A percentile compares a stretch with the other conserved stretches of the same genome.
Evolutionary conservation across 1,140 invertebrate species (phyloP).

Genomic region (Aphelinus atriplicis): DNA sequence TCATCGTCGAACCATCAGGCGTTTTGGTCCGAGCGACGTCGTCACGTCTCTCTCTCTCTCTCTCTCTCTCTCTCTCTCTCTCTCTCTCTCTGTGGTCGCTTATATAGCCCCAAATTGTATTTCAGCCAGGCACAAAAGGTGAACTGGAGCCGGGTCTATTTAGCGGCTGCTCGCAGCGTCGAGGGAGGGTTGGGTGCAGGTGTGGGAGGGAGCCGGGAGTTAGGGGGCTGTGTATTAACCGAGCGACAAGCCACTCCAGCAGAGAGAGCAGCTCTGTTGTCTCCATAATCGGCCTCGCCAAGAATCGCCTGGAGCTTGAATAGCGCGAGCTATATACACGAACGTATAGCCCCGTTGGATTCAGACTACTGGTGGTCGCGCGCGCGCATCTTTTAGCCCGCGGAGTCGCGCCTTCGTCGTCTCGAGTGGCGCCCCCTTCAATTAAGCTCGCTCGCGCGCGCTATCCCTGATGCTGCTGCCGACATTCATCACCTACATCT

Average conservation of each 20-base stretch:
- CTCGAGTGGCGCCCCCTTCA: constrained; percentile 29
- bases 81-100: too few species aligned
- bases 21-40: too few species aligned
- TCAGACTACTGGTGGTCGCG: too few species aligned
- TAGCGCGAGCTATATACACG: too few species aligned
- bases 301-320: constrained; percentile 8
- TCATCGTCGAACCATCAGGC: too few species aligned
- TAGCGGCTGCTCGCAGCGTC: not conserved
- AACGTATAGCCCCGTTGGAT: too few species aligned
- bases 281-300: constrained; percentile 23
- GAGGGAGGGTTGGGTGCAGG: not conserved
- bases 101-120: too few species aligned
- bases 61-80: too few species aligned
- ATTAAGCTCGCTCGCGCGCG: constrained; percentile 37
- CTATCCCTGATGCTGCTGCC: constrained; percentile 19
- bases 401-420: constrained; percentile 8
- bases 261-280: not conserved
- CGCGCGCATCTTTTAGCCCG: too few species aligned
- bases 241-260: constrained; percentile 18
- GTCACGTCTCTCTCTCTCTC: too few species aligned
- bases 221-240: constrained; percentile 8
- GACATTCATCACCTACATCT: constrained; percentile 47
- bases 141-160: not conserved
- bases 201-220: constrained; percentile 9
- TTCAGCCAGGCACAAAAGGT: too few species aligned